phyloP scores from a whole-genome alignment of 2,888 invertebrate genomes.

The Limnephilus rhombicus region DNA sequence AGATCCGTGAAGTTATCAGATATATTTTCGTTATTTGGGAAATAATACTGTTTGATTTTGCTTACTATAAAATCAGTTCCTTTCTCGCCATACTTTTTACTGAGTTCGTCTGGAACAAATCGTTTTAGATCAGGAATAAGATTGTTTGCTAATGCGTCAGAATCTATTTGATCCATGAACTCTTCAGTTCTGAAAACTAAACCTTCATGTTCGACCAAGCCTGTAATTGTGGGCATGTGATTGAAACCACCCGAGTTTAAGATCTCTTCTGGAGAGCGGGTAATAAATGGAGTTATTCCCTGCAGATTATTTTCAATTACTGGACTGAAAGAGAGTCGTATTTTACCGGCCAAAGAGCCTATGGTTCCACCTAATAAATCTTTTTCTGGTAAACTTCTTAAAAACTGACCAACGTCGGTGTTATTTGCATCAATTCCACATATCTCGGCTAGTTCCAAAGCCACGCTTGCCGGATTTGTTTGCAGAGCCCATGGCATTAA shows the following conservation, averaged over 20 bases:
- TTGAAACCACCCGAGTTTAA: conserved; percentile 25
- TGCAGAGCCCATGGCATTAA: conserved; percentile 49
- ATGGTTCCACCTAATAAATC: neutral
- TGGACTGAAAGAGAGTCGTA: conserved; percentile 74
- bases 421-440: conserved; percentile 67
- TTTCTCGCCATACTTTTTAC: neutral
- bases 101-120: neutral
- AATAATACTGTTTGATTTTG: conserved; percentile 18
- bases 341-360: conserved; percentile 37
- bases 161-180: neutral
- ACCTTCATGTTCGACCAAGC: conserved; percentile 32
- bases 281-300: conserved; percentile 74
- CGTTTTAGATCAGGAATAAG: conserved; percentile 12
- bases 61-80: neutral
- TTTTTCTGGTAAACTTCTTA: conserved; percentile 3
- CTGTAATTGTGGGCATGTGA: conserved; percentile 37
- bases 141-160: neutral
- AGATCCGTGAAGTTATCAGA: neutral
- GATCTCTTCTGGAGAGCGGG: conserved; percentile 70
- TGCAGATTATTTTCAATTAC: conserved; percentile 71
- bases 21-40: conserved; percentile 1
- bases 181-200: neutral
- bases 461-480: conserved; percentile 33
- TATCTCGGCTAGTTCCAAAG: conserved; percentile 65
- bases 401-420: neutral